phyloP scores from a whole-genome alignment of 2,797 vertebrate species.

The Rhabdophis nuchalis region DNA sequence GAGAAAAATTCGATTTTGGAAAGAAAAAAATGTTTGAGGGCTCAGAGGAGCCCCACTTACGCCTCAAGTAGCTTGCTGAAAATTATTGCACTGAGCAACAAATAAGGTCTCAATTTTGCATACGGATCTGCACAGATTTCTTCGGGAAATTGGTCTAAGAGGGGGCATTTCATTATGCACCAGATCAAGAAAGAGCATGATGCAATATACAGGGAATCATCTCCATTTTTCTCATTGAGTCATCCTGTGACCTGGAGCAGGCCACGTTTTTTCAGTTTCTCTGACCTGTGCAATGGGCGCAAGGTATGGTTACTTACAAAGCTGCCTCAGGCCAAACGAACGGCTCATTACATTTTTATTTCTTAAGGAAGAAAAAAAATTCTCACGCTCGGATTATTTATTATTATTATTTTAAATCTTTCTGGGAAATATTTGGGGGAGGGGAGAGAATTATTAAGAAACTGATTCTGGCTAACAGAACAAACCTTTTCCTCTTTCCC shows the following conservation, averaged over 20 bases:
- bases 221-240: neutral
- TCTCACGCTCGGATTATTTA: too few species aligned
- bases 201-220: neutral
- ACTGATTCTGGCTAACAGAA: neutral
- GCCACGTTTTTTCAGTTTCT: neutral
- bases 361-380: neutral
- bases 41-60: neutral
- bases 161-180: neutral
- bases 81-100: neutral
- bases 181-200: neutral
- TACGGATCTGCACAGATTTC: neutral
- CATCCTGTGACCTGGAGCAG: neutral
- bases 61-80: neutral
- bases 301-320: neutral
- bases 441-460: neutral
- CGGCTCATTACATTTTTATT: neutral
- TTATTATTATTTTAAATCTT: neutral
- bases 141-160: neutral
- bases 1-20: neutral
- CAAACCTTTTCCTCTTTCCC: neutral
- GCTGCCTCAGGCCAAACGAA: too few species aligned
- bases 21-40: neutral
- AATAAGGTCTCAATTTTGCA: neutral
- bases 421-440: neutral
- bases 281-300: neutral